These are phyloP conservation scores for Drosophila pruinosa DNA, from an alignment of 1,140 invertebrate species.

Conservation along the genomic window DNA sequence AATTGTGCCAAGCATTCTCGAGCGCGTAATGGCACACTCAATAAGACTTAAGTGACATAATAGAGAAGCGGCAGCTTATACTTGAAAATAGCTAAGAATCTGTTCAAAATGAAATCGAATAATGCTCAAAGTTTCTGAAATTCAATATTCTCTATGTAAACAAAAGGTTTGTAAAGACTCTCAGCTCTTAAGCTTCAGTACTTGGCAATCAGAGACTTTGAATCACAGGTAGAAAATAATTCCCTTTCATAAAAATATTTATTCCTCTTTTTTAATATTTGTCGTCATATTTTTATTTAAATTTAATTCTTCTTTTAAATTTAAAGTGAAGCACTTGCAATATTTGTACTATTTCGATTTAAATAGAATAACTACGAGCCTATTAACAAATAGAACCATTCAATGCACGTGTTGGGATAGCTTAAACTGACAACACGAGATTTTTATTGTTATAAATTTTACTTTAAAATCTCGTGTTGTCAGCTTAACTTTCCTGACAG, in stretches of 20 bases:
- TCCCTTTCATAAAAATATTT: too few species aligned
- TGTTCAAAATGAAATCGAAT: neutral
- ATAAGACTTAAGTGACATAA: constrained; percentile 10
- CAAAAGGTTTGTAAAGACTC: neutral
- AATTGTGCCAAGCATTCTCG: constrained; percentile 17
- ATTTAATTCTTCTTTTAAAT: too few species aligned
- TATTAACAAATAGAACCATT: neutral
- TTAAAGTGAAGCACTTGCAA: neutral
- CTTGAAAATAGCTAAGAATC: neutral
- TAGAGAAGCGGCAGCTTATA: constrained; percentile 1
- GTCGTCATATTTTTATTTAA: too few species aligned
- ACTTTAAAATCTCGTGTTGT: neutral
- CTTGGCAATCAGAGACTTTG: too few species aligned
- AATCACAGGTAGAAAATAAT: too few species aligned
- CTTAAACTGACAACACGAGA: neutral
- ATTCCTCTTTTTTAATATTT: neutral
- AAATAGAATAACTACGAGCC: neutral
- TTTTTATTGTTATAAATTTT: neutral
- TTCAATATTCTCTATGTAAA: neutral
- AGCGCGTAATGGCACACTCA: constrained; percentile 14
- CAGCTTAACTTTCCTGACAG: neutral
- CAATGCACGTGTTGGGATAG: neutral
- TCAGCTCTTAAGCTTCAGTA: neutral
- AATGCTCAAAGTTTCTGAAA: neutral
- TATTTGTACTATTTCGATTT: neutral